Percentiles rank a stretch among this genome's conserved stretches.
Conservation (phyloP, 2,888 invertebrate species). For the Anticlea derivata region DNA sequence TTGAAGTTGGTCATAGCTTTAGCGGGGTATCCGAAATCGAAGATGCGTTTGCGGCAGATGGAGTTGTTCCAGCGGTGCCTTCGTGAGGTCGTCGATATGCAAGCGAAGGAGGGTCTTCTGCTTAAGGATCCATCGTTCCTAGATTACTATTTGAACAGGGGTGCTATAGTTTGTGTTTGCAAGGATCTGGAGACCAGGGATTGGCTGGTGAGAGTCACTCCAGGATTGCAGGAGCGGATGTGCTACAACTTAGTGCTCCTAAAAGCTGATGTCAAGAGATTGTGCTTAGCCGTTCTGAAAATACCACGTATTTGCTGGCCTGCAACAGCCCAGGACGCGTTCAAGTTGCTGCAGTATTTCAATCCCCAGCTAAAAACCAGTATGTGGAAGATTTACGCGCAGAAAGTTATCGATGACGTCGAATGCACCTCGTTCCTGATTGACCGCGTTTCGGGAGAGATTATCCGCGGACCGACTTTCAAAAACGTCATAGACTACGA, state of each 20-base stretch:
- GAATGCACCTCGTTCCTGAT: constrained; percentile 67
- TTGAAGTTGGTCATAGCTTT: constrained; percentile 66
- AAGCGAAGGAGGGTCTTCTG: constrained; percentile 62
- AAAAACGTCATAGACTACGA: constrained; percentile 72
- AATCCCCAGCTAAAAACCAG: constrained; percentile 67
- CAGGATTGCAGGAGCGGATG: constrained; percentile 74
- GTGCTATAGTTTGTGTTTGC: constrained; percentile 72
- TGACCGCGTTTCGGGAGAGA: constrained; percentile 69
- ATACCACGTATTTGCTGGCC: constrained; percentile 67
- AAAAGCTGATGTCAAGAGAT: constrained; percentile 63
- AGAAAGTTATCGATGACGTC: constrained; percentile 53
- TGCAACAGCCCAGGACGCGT: constrained; percentile 63
- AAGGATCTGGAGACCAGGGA: constrained; percentile 66
- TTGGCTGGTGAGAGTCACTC: constrained; percentile 68
- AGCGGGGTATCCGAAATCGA: constrained; percentile 69
- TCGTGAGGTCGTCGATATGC: constrained; percentile 68
- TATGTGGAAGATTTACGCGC: constrained; percentile 67
- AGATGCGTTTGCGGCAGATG: constrained; percentile 68
- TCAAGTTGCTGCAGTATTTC: constrained; percentile 73
- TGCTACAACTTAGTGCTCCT: constrained; percentile 59
- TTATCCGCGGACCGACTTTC: constrained; percentile 66
- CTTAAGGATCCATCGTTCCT: constrained; percentile 62
- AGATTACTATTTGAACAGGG: constrained; percentile 72
- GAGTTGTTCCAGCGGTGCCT: constrained; percentile 63
- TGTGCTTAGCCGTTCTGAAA: constrained; percentile 67